Evolutionary conservation across 2,888 invertebrate species (phyloP), one percentile per base, ranked within the genome.

Genomic region (Drosophila hamatofila): DNA sequence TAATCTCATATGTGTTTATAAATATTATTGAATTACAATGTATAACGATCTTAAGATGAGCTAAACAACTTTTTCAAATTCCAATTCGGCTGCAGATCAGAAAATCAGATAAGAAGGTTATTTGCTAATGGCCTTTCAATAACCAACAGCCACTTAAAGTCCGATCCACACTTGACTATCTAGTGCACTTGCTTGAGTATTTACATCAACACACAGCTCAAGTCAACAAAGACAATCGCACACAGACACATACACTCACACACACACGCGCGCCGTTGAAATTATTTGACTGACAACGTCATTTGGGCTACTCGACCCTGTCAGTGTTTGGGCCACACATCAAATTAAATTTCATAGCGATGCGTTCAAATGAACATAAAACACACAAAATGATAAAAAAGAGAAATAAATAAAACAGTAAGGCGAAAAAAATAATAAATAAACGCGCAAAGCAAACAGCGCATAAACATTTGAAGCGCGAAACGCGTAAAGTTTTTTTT

Each of bases 301-400:
- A 77, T 77, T 66, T 69, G 48, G 46, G 41, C 42, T 52, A 55
- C 59, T 68, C 72, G 72, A 78, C 79, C 75, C 79, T 78, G 75
- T 71, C 78, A 64, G 67, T 25, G 48, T 55, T 70, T 74, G 57
- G 66, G 57, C 67, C 60, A 59, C 54, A 64, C 44, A 64, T 61
- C 51, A 70, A 78, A 78, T 80, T 78, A 59, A 75, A 65, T 80
- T 80, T 80, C 77, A 78, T 62, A 72, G 77, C 64, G 48, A 23
- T 66, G 75, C 66, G 73, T 58, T 68, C 21, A 73, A 73, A 54
- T 54, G 21, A 63, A 63, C 60, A 75, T 68, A 56, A 66, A 75
- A 52, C 54, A 56, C 72, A 61, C 27, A 55, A 27, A 23, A 23
- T 37, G 52, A 33, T 11, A 72, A 44, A 21, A 64, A 46, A 52